Conservation (phyloP, 2,113 vertebrate species). For the Coryphaenoides rupestris region DNA sequence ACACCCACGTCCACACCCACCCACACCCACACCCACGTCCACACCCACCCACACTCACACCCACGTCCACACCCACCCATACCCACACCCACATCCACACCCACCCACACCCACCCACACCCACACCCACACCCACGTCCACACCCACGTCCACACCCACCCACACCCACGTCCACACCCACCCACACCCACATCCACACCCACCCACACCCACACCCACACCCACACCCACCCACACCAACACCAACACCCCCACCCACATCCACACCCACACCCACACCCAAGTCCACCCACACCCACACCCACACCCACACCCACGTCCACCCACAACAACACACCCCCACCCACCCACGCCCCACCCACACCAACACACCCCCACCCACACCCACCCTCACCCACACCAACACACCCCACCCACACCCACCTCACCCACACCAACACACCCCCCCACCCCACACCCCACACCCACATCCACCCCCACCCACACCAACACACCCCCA, state of each 20-base stretch:
- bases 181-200: too few species aligned
- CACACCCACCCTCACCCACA: neutral
- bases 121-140: constrained; percentile 8
- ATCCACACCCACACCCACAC: neutral
- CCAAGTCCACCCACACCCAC: constrained; percentile 1
- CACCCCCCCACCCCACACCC: neutral
- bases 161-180: constrained; percentile 5
- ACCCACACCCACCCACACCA: neutral
- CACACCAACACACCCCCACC: constrained; percentile 1
- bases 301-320: neutral
- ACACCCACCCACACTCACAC: too few species aligned
- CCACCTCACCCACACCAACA: neutral
- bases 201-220: constrained; percentile 7
- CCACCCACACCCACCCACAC: constrained; percentile 2
- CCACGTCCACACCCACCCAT: constrained; percentile 14
- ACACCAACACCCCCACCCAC: constrained; percentile 2
- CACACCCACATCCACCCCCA: constrained; percentile 1
- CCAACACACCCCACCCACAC: constrained; percentile 7
- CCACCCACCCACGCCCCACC: neutral
- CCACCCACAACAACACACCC: constrained; percentile 7
- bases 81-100: constrained; percentile 2
- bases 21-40: constrained; percentile 1
- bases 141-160: neutral
- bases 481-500: too few species aligned
- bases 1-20: constrained; percentile 17